phyloP scores from a whole-genome alignment of 2,888 invertebrate species.

The Diachrysia chrysitis region DNA sequence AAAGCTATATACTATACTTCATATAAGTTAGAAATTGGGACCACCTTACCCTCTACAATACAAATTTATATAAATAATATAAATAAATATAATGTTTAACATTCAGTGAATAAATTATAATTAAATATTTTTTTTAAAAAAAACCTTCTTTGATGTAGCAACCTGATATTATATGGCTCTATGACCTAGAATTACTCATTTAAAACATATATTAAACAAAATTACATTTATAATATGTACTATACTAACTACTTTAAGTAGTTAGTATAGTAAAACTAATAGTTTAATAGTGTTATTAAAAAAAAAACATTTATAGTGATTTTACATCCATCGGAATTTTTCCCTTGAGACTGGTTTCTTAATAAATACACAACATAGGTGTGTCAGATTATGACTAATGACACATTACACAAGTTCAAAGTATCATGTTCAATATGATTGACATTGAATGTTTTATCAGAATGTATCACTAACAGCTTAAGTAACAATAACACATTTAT shows the following conservation, averaged over 20 bases:
- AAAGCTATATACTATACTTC: not conserved
- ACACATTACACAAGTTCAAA: conserved; percentile 49
- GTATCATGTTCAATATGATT: conserved; percentile 23
- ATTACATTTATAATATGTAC: too few relatives aligned
- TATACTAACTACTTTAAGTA: too few relatives aligned
- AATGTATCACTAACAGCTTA: conserved; percentile 23
- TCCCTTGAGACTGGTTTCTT: conserved; percentile 29
- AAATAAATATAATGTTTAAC: not conserved
- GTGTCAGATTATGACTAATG: conserved; percentile 55
- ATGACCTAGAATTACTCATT: not conserved
- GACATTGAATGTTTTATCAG: conserved; percentile 31
- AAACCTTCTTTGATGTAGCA: not conserved
- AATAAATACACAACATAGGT: conserved; percentile 30
- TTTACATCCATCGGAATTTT: conserved; percentile 27
- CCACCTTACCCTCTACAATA: too few relatives aligned
- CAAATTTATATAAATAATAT: too few relatives aligned
- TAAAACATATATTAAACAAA: too few relatives aligned
- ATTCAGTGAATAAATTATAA: too few relatives aligned
- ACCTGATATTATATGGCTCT: not conserved
- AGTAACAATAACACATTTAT: not conserved
- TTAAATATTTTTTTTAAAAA: not conserved
- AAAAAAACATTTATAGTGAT: not conserved
- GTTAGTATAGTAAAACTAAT: too few relatives aligned
- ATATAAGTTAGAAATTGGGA: not conserved
- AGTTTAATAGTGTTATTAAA: too few relatives aligned